Evolutionary conservation across 2,888 invertebrate genomes (phyloP).

Genomic region (Agonopterix heracliana): DNA sequence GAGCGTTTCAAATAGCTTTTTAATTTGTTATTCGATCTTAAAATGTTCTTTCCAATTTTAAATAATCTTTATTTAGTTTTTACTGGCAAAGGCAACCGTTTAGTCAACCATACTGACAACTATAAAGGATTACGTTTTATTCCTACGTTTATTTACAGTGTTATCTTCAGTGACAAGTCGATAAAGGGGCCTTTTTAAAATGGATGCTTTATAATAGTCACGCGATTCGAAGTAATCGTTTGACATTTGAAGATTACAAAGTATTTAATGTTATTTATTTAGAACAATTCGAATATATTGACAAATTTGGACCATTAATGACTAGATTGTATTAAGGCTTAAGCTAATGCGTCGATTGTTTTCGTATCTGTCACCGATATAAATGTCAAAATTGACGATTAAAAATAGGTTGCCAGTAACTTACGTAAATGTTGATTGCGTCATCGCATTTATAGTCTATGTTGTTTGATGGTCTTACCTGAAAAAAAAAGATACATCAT

Average conservation of each 20-base stretch:
- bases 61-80: neutral
- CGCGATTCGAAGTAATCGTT: conserved; percentile 56
- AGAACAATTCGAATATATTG: conserved; percentile 55
- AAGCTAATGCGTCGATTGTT: conserved; percentile 42
- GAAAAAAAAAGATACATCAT: neutral
- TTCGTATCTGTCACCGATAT: conserved; percentile 29
- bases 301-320: conserved; percentile 59
- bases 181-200: conserved; percentile 57
- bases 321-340: conserved; percentile 30
- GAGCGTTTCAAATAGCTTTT: neutral
- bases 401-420: conserved; percentile 8
- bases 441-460: neutral
- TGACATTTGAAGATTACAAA: conserved; percentile 61
- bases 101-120: conserved; percentile 6
- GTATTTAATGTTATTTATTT: conserved; percentile 51
- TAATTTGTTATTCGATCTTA: neutral
- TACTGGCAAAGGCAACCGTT: conserved; percentile 7
- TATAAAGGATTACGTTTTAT: conserved; percentile 17
- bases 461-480: conserved; percentile 7
- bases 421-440: conserved; percentile 1
- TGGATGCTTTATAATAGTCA: conserved; percentile 61
- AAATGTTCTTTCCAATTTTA: neutral
- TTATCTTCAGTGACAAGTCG: conserved; percentile 44
- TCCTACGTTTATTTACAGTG: conserved; percentile 16
- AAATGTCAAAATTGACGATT: conserved; percentile 26